Evolutionary conservation across 2,113 vertebrate species (phyloP), one percentile per base, ranked within the genome.

Genomic region (Amia ocellicauda): DNA sequence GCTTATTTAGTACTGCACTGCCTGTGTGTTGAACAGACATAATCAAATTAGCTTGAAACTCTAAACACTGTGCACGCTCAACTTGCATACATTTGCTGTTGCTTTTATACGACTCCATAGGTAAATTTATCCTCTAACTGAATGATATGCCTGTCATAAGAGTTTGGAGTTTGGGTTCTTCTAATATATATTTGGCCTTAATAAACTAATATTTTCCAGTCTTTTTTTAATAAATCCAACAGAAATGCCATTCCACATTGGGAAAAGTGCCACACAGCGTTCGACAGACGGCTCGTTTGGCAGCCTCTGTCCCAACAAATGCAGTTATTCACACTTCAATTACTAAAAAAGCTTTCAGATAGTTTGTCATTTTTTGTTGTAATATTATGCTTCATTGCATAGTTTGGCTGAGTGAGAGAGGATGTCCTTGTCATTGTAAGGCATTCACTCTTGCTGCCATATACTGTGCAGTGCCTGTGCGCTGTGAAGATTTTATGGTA

Each of bases 151-250:
- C 60, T 68, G 53, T 73, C 64, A 55, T 61, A 20, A 53, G 24
- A 50, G 20, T 3, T 52, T 70, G 72, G 52, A 51, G 42, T 7
- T 58, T 20, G 56, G 26, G 7, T 59, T 24, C 57, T 14, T 31
- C 16, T 63, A 28, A 24, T 23, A 51, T 24, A 58, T 62, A 49
- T 42, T 43, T 52, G 58, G 50, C 57, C 58, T 47, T 65, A 78
- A 77, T 74, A 66, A 67, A 45, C 67, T 68, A 63, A 78, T 69
- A 69, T 67, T 72, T 52, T 76, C 71, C 68, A 78, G 66, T n/a
- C 60, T 22, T 67, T 63, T 63, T 64, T 66, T 55, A 1, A 52
- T 67, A 52, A 47, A 59, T 45, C 43, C 45, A 19, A 19, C 17
- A 27, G 40, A 45, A 27, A 27, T 17, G 54, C 23, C 63, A 50